phyloP scores from a whole-genome alignment of 1,140 invertebrate genomes.

The Cotesia glomerata region DNA sequence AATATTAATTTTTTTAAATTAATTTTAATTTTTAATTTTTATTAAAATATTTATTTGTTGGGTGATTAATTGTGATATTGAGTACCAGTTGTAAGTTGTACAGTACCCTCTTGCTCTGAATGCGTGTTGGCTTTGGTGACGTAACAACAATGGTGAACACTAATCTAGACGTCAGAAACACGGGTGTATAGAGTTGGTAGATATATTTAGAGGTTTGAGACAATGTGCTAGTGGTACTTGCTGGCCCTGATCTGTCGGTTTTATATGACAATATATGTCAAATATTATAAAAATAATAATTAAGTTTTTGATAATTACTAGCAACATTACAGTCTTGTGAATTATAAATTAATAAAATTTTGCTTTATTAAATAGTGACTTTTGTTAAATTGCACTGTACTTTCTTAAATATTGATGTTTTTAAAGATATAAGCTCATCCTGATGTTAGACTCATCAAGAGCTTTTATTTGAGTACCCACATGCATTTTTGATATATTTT shows the following conservation, averaged over 20 bases:
- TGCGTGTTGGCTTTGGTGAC: conserved; percentile 62
- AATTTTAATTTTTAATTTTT: background rate
- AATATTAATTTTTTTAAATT: background rate
- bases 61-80: background rate
- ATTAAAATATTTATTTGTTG: conserved; percentile 9
- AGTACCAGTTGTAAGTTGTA: conserved; percentile 27
- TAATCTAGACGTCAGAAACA: conserved; percentile 64
- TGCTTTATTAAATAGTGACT: no score
- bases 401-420: no score
- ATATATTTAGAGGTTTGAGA: conserved; percentile 20
- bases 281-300: conserved; percentile 31
- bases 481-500: no score
- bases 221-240: conserved; percentile 11
- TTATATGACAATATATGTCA: conserved; percentile 60
- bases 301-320: no score
- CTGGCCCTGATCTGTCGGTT: conserved; percentile 59
- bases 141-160: conserved; percentile 64
- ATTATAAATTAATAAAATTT: no score
- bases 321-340: no score
- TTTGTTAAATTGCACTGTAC: no score
- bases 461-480: no score
- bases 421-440: no score
- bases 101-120: conserved; percentile 47
- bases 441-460: no score
- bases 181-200: conserved; percentile 35